Evolutionary conservation across 2,888 invertebrate species (phyloP).

Genomic region (Heliconius ismenius): DNA sequence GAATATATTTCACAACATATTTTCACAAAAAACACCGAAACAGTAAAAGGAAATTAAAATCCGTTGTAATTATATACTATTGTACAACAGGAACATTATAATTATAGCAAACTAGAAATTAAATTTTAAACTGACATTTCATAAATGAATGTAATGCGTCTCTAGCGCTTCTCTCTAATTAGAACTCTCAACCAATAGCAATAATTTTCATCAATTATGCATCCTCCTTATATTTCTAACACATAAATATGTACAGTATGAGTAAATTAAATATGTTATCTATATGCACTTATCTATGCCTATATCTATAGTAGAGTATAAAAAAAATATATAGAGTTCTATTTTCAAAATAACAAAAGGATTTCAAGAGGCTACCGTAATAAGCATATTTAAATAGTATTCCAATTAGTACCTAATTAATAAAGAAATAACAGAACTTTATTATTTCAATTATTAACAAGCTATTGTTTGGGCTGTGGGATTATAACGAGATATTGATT

Average conservation of each 20-base stretch:
- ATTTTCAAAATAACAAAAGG: not conserved
- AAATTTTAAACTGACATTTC: not conserved
- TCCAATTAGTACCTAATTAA: conserved; percentile 11
- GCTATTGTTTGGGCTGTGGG: conserved; percentile 13
- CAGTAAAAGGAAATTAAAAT: not conserved
- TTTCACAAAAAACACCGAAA: too few relatives aligned
- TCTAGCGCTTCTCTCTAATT: conserved; percentile 11
- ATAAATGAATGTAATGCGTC: not conserved
- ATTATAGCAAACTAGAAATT: not conserved
- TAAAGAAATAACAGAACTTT: conserved; percentile 3
- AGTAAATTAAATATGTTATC: not conserved
- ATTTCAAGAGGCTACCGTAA: not conserved
- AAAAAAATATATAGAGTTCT: not conserved
- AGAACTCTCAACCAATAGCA: not conserved
- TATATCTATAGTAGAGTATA: not conserved
- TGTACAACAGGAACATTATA: not conserved
- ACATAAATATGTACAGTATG: not conserved
- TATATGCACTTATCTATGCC: not conserved
- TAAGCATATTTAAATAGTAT: conserved; percentile 4
- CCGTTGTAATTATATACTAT: not conserved
- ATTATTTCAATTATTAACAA: conserved; percentile 17
- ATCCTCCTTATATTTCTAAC: not conserved
- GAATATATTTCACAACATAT: too few relatives aligned
- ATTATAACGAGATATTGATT: conserved; percentile 18
- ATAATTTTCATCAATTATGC: not conserved